Evolutionary conservation across 2,113 vertebrate genomes (phyloP).

Genomic region (Aegithalos caudatus): DNA sequence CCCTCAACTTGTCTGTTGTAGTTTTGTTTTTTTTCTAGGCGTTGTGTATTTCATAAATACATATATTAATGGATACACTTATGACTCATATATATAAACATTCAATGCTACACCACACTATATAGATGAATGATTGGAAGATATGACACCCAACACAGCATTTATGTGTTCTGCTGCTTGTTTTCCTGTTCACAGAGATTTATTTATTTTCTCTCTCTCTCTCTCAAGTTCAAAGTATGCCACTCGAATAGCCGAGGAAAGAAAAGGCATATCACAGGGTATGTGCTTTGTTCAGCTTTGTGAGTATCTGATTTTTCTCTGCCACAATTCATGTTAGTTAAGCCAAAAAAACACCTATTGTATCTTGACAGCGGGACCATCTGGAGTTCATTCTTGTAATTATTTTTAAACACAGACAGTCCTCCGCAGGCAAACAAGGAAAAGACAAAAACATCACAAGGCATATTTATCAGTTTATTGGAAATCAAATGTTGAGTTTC

Average conservation of each 20-base stretch:
- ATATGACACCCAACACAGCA: not conserved
- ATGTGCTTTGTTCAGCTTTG: constrained; percentile 1
- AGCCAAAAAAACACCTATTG: not conserved
- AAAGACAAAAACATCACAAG: not conserved
- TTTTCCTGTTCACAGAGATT: not conserved
- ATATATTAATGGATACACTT: not conserved
- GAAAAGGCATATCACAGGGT: not conserved
- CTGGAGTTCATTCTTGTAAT: constrained; percentile 12
- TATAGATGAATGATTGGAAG: not conserved
- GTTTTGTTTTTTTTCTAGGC: not conserved
- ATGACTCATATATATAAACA: not conserved
- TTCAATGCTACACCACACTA: not conserved
- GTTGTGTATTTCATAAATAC: not conserved
- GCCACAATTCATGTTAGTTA: not conserved
- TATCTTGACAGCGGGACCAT: constrained; percentile 3
- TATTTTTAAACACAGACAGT: not conserved
- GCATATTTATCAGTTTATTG: not conserved
- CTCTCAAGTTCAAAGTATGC: not conserved
- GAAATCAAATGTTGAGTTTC: not conserved
- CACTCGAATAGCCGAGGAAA: not conserved
- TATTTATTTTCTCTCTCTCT: not conserved
- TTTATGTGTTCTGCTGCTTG: not conserved
- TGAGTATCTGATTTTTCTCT: constrained; percentile 15
- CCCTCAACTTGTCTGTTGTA: not conserved
- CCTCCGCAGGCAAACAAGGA: not conserved